phyloP scores from a whole-genome alignment of 2,797 vertebrate genomes.

The Lithobates pipiens region DNA sequence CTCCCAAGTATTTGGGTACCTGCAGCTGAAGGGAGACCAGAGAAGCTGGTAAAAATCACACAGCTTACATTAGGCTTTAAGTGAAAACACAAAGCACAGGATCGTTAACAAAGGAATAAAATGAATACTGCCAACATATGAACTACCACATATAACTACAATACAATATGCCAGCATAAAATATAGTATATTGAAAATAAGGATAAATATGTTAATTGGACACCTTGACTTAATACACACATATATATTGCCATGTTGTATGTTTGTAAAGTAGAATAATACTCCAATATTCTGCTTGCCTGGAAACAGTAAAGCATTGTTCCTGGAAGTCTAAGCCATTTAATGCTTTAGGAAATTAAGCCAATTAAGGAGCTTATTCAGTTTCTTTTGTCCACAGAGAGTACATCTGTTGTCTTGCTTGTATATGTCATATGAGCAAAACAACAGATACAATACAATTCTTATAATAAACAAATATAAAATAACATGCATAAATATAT shows the following conservation, averaged over 20 bases:
- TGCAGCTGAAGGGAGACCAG: no score
- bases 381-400: conserved; percentile 55
- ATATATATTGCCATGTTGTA: conserved; percentile 16
- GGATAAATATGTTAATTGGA: background rate
- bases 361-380: conserved; percentile 59
- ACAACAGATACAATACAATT: background rate
- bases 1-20: no score
- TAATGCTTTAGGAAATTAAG: conserved; percentile 61
- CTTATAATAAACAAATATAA: no score
- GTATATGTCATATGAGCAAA: conserved; percentile 36
- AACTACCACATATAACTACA: background rate
- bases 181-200: background rate
- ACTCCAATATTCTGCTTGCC: conserved; percentile 24
- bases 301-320: conserved; percentile 60
- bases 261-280: conserved; percentile 35
- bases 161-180: background rate
- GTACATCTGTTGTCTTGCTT: conserved; percentile 59
- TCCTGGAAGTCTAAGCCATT: conserved; percentile 60
- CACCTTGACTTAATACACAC: conserved; percentile 13
- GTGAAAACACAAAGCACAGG: background rate
- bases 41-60: no score
- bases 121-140: background rate
- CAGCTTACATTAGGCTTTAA: no score
- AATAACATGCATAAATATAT: no score
- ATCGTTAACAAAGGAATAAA: background rate